These are phyloP conservation scores for Polyommatus icarus DNA, from an alignment of 2,888 invertebrate genomes.

Conservation along the genomic window DNA sequence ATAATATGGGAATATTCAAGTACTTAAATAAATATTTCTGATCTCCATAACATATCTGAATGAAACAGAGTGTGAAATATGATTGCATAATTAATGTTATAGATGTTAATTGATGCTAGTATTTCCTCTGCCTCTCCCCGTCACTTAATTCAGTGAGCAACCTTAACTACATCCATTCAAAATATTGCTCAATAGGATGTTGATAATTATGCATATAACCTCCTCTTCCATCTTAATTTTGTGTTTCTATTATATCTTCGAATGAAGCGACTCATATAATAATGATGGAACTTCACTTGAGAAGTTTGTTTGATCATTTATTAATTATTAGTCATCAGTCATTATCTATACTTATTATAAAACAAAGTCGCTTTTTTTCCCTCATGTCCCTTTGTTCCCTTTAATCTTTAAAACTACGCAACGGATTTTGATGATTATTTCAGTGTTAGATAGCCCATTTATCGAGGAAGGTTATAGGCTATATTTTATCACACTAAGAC, in stretches of 20 bases:
- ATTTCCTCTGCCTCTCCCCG: slow-evolving; percentile 41
- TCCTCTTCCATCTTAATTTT: background rate
- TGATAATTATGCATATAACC: slow-evolving; percentile 3
- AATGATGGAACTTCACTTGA: too few relatives aligned
- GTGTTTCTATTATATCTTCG: background rate
- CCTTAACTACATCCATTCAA: slow-evolving; percentile 30
- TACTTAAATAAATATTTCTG: background rate
- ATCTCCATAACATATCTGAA: background rate
- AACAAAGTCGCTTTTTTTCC: too few relatives aligned
- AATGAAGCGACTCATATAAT: too few relatives aligned
- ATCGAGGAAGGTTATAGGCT: too few relatives aligned
- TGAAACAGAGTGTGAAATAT: slow-evolving; percentile 33
- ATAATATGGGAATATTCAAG: background rate
- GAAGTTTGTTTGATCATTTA: background rate
- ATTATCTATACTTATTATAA: too few relatives aligned
- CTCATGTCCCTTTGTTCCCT: too few relatives aligned
- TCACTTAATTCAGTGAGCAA: background rate
- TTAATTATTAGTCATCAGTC: background rate
- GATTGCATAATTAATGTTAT: slow-evolving; percentile 39
- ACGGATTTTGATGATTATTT: too few relatives aligned
- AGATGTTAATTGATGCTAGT: slow-evolving; percentile 37
- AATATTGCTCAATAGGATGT: slow-evolving; percentile 12
- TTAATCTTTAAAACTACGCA: too few relatives aligned
- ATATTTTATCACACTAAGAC: too few relatives aligned
- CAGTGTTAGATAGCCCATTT: too few relatives aligned